Percentiles rank a stretch among this genome's conserved stretches.
These are phyloP conservation scores for Psammodynastes pulverulentus DNA, from an alignment of 2,113 vertebrate species.

Conservation along the genomic window DNA sequence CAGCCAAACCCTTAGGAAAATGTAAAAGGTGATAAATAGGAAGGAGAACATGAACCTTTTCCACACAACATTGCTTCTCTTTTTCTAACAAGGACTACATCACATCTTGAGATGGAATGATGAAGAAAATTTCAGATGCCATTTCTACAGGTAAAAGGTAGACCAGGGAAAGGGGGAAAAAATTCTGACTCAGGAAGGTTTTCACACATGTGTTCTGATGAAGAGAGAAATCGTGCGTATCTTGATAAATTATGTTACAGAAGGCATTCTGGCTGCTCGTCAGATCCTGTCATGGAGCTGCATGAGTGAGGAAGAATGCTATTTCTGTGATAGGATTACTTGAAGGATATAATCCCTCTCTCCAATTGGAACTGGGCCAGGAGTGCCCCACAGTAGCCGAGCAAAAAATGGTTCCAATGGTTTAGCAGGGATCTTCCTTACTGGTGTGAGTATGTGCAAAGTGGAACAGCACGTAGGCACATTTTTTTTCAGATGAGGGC, in stretches of 20 bases:
- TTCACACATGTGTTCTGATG: background rate
- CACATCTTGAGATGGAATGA: background rate
- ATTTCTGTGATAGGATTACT: background rate
- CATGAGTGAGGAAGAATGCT: background rate
- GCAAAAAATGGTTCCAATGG: background rate
- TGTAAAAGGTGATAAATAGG: too few species aligned
- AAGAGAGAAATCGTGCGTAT: conserved; percentile 37
- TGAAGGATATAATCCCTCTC: background rate
- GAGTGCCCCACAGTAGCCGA: background rate
- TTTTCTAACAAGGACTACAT: background rate
- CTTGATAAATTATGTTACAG: background rate
- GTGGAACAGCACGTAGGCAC: background rate
- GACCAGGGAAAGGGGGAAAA: background rate
- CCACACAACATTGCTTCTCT: background rate
- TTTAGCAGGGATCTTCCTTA: background rate
- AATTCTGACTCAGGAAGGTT: background rate
- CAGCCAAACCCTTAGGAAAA: background rate
- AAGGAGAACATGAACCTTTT: background rate
- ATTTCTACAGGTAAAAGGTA: background rate
- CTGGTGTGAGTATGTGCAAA: background rate
- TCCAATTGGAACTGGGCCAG: background rate
- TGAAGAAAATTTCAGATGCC: background rate
- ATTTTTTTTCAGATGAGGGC: background rate
- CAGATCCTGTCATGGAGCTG: background rate
- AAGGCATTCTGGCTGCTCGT: background rate